Evolutionary conservation across 2,113 vertebrate species (phyloP), one percentile per base, ranked within the genome.

Genomic region (Pithys albifrons): DNA sequence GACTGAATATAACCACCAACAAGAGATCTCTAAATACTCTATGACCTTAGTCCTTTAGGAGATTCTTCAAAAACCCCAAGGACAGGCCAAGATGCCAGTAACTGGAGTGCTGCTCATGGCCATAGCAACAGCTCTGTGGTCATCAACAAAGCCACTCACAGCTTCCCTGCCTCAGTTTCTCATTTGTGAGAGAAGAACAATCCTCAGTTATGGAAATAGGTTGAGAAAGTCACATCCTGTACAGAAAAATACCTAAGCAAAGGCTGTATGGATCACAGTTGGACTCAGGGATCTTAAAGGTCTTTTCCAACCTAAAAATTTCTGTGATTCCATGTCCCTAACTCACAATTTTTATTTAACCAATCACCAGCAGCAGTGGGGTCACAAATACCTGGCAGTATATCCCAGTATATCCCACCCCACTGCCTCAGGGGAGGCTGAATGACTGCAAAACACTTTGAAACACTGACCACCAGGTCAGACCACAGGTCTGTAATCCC

Each of bases 61-160:
- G 35, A 75, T 41, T 83, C 51, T 78, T 95, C 85, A 81, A 67
- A 80, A 14, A 89, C 78, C 24, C 61, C 91, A 88, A 91, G 83
- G 85, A 77, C 70, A 45, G 66, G 45, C 13, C 46, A 11, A 3
- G 23, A 22, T 29, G 67, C 55, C 0, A 3, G 12, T 29, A 70
- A 71, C 12, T 0, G 1, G 23, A 96, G 61, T n/a, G 73, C 51
- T 80, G 69, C 76, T 67, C 86, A 88, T 9, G 84, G 76, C 80
- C 84, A 67, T 52, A 65, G 70, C 48, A 93, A 89, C 83, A 87
- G 65, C 76, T 37, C 59, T 52, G 72, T 12, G 48, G 69, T 41
- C 39, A 49, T 37, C 29, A 89, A 90, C 41, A 91, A 84, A 93
- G 25, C 28, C 91, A 52, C 70, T 81, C 69, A 48, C 59, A 51